Evolutionary conservation across 2,797 vertebrate species (phyloP).

Genomic region (Pachyuromys duprasi): DNA sequence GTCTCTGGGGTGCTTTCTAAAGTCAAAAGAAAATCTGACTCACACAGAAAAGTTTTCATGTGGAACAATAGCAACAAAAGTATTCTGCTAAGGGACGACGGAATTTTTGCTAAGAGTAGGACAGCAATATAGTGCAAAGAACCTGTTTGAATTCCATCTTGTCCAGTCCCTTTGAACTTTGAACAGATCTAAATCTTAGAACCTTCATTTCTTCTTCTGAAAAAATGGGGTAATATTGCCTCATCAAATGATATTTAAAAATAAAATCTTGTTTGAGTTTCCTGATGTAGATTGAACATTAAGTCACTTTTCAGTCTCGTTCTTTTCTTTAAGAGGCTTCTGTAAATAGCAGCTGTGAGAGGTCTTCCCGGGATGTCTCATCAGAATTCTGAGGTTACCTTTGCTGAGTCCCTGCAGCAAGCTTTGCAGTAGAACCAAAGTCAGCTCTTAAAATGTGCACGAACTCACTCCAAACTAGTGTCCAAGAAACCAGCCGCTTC

Average conservation of each 20-base stretch:
- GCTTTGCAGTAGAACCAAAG: background rate
- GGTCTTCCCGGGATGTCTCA: background rate
- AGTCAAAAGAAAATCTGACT: constrained; percentile 43
- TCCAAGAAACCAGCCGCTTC: constrained; percentile 57
- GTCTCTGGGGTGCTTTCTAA: background rate
- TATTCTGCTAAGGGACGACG: background rate
- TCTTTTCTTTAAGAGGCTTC: constrained; percentile 1
- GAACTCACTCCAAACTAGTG: constrained; percentile 11
- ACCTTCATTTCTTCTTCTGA: background rate
- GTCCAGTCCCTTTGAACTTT: background rate
- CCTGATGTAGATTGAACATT: background rate
- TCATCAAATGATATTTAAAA: constrained; percentile 1
- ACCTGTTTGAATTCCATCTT: background rate
- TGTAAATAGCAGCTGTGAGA: background rate
- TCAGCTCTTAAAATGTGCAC: constrained; percentile 53
- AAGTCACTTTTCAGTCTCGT: background rate
- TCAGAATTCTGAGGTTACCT: constrained; percentile 55
- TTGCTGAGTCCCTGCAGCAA: background rate
- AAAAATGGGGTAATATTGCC: background rate
- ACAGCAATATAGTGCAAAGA: background rate
- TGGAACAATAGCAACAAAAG: background rate
- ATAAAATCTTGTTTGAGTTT: background rate
- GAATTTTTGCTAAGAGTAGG: background rate
- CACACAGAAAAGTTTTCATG: background rate
- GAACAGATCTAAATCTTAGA: background rate